Evolutionary conservation across 2,113 vertebrate genomes (phyloP).

Genomic region (Probosciger aterrimus): DNA sequence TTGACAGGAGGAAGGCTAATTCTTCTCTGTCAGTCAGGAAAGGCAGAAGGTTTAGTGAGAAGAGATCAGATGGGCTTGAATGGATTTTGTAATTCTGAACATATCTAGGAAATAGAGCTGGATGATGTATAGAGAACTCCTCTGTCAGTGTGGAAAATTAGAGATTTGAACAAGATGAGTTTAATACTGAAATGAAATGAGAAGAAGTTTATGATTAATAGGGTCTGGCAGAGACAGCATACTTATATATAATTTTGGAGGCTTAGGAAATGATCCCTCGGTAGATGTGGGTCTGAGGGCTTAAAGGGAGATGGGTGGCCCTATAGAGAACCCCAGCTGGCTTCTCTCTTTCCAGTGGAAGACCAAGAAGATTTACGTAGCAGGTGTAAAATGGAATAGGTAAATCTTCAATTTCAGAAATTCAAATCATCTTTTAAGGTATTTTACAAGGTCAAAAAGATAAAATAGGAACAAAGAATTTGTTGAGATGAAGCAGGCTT

Average conservation of each 20-base stretch:
- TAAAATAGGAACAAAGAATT: not conserved
- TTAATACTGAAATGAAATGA: constrained; percentile 54
- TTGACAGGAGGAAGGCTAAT: constrained; percentile 38
- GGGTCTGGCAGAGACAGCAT: constrained; percentile 22
- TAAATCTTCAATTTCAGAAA: not conserved
- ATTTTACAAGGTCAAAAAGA: not conserved
- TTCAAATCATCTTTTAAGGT: not conserved
- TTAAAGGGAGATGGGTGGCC: not conserved
- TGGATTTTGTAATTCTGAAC: constrained; percentile 51
- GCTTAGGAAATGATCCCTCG: constrained; percentile 32
- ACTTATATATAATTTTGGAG: constrained; percentile 44
- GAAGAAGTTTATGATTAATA: constrained; percentile 53
- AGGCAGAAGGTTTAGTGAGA: constrained; percentile 47
- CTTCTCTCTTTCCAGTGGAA: not conserved
- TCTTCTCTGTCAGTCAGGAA: constrained; percentile 47
- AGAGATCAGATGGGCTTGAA: constrained; percentile 43
- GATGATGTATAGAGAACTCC: constrained; percentile 63
- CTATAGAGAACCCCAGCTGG: not conserved
- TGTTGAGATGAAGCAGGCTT: not conserved
- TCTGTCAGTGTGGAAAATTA: constrained; percentile 61
- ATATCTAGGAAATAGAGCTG: constrained; percentile 52
- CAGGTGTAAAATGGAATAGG: not conserved
- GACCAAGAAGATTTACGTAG: not conserved
- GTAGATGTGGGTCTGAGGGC: not conserved
- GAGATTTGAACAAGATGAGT: constrained; percentile 61